These are phyloP conservation scores for Brachypalpus laphriformis DNA, from an alignment of 2,888 invertebrate genomes.

Conservation along the genomic window DNA sequence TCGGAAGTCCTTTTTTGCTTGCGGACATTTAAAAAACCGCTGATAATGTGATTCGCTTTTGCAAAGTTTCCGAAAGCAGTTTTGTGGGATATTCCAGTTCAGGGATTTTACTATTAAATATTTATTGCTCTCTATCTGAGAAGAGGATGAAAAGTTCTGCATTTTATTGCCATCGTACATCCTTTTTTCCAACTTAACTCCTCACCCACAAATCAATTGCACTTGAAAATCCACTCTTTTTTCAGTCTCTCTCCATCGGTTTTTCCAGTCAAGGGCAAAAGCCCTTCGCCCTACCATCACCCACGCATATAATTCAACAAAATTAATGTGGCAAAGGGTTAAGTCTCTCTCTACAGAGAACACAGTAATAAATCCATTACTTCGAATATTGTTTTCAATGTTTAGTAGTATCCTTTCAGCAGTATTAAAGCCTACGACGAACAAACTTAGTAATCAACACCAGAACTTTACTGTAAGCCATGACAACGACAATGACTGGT, in stretches of 20 bases:
- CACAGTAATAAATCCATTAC: conserved; percentile 58
- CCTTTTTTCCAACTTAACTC: conserved; percentile 10
- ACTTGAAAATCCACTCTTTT: background rate
- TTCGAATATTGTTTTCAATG: conserved; percentile 7
- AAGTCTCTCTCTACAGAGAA: background rate
- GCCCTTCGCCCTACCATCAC: background rate
- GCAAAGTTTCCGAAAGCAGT: background rate
- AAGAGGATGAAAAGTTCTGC: conserved; percentile 3
- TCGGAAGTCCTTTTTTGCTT: conserved; percentile 16
- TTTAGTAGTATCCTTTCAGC: conserved; percentile 30
- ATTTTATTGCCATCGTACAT: conserved; percentile 22
- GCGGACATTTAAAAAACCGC: conserved; percentile 24
- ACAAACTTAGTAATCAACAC: conserved; percentile 66
- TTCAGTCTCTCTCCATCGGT: too few species aligned
- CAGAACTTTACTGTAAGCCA: conserved; percentile 47
- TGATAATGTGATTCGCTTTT: conserved; percentile 19
- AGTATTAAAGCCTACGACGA: conserved; percentile 31
- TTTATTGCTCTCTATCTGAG: background rate
- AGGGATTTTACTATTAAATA: conserved; percentile 1
- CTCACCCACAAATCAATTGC: conserved; percentile 38
- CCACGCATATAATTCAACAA: background rate
- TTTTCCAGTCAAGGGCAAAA: background rate
- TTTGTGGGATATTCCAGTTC: background rate
- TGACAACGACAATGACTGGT: conserved; percentile 19
- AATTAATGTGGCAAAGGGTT: background rate